Conservation (phyloP, 37 sponge, comb jelly and placozoan species). For the Axinella damicornis region DNA sequence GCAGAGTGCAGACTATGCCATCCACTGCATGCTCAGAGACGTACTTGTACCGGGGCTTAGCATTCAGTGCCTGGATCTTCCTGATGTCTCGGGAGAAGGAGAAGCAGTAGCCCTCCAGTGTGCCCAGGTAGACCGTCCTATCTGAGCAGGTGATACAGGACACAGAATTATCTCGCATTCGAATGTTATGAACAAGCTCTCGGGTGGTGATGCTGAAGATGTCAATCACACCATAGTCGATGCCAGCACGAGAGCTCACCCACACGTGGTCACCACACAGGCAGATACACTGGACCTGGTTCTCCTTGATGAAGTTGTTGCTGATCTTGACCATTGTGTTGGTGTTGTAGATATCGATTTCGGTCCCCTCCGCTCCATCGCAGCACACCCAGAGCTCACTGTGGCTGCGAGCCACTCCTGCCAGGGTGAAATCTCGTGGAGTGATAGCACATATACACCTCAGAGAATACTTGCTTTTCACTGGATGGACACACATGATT, state of each 20-base stretch:
- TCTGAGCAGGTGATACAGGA: conserved; percentile 65
- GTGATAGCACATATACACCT: conserved; percentile 61
- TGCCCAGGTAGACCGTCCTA: conserved; percentile 62
- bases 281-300: conserved; percentile 72
- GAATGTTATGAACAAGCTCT: conserved; percentile 72
- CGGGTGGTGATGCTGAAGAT: conserved; percentile 57
- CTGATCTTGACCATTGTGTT: conserved; percentile 72
- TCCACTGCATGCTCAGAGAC: conserved; percentile 67
- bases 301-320: conserved; percentile 58
- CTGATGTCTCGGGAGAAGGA: conserved; percentile 36
- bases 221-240: conserved; percentile 73
- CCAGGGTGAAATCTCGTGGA: conserved; percentile 20
- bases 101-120: conserved; percentile 80
- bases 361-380: conserved; percentile 70
- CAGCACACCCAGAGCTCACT: conserved; percentile 83
- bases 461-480: conserved; percentile 62
- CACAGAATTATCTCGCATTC: conserved; percentile 77
- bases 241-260: conserved; percentile 77
- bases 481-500: conserved; percentile 65
- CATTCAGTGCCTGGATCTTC: conserved; percentile 42
- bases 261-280: conserved; percentile 79
- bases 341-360: conserved; percentile 68
- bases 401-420: conserved; percentile 9
- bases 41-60: conserved; percentile 49
- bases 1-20: conserved; percentile 52